Percentiles rank a stretch among this genome's conserved stretches.
Evolutionary conservation across 35 echinoderm and acorn worm genomes (phyloP).

Genomic region (Ophiothrix spiculata): DNA sequence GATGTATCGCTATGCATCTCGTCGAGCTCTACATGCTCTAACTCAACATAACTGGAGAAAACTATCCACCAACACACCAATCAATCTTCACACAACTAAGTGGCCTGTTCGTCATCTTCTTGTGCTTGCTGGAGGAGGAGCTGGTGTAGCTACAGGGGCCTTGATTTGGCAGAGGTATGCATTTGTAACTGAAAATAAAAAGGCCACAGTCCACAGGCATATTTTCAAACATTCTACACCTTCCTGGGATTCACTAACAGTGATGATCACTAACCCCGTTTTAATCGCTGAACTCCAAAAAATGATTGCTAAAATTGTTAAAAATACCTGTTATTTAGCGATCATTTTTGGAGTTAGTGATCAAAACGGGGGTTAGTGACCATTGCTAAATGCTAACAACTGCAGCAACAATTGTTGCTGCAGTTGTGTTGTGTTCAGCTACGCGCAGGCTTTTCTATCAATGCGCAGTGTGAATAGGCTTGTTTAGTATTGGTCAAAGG

Average conservation of each 20-base stretch:
- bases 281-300: neutral
- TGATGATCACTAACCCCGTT: neutral
- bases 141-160: constrained; percentile 52
- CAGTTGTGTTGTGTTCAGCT: no score
- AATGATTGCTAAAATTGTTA: no score
- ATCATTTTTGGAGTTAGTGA: neutral
- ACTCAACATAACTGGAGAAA: constrained; percentile 59
- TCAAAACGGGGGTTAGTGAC: no score
- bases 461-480: neutral
- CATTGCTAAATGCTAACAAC: no score
- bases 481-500: neutral
- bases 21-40: constrained; percentile 50
- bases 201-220: neutral
- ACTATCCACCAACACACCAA: neutral
- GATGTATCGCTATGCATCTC: constrained; percentile 41
- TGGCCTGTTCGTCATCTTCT: constrained; percentile 30
- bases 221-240: no score
- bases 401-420: no score
- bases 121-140: constrained; percentile 47
- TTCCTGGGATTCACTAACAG: no score
- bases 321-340: neutral
- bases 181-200: neutral
- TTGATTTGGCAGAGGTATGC: constrained; percentile 72
- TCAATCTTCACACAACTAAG: neutral
- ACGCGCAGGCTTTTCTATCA: neutral